Base-by-base conservation (phyloP, 2,888 invertebrate genomes). In the Watsonalla binaria region DNA sequence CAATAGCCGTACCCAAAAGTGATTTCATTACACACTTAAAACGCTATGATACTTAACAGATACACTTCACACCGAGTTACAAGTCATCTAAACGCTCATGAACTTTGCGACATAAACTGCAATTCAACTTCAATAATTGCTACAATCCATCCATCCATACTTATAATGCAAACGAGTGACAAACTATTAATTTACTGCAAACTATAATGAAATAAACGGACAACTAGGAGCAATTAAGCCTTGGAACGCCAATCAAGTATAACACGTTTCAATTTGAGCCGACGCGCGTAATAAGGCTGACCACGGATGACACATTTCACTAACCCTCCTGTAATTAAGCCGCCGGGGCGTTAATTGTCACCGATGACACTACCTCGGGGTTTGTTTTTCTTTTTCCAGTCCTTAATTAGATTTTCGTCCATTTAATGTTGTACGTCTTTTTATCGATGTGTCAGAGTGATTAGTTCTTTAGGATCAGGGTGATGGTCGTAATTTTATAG, bases 261-360 rank as follows among this genome's bases (percentile, higher is more conserved):
- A 63, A 69, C 60, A 56, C 47, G 57, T 59, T 62, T 59, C 65
- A 57, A 56, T 61, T 62, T 62, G 55, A 61, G 60, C 52, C 60
- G 39, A 34, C 47, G 39, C 49, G 39, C 37, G 49, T 49, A 49
- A 49, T 51, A 55, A 52, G 39, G 47, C 46, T 35, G 51, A 47
- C 55, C 52, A 64, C 62, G 65, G 76, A 82, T 80, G 85, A 85
- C 86, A 85, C 82, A 82, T 86, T 82, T 84, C 82, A 84, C 80
- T 84, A 78, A 80, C 70, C 78, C 81, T 73, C 77, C 74, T 68
- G 79, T 86, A 86, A 87, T 87, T 88, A 87, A 85, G 74, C 72
- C 70, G 57, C 68, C 73, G 70, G 73, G 76, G 85, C 80, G 84
- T 86, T 88, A 88, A 87, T 88, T 86, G 85, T 67, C 54, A 46